These are phyloP conservation scores for Aromia moschata DNA, from an alignment of 2,888 invertebrate genomes.

Conservation along the genomic window DNA sequence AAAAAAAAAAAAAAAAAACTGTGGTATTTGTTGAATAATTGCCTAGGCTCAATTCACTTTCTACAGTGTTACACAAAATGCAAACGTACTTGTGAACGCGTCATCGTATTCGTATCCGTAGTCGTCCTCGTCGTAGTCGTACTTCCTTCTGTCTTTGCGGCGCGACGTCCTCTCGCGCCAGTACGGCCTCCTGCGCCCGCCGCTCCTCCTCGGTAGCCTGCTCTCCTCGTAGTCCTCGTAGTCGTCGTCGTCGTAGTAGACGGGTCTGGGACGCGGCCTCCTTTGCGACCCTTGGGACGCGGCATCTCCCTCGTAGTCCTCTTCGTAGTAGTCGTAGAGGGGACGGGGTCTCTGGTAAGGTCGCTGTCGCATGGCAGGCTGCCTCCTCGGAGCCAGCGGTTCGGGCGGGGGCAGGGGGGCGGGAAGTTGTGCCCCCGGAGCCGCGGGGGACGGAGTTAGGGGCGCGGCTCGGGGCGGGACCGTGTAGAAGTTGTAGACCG, in stretches of 20 bases:
- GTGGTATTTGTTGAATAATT: too few species aligned
- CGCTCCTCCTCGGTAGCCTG: constrained; percentile 58
- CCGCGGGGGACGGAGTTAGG: constrained; percentile 32
- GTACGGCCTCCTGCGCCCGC: constrained; percentile 49
- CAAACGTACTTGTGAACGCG: constrained; percentile 29
- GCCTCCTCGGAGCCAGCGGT: constrained; percentile 47
- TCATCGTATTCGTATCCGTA: constrained; percentile 45
- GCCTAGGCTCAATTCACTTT: too few species aligned
- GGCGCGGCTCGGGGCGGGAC: constrained; percentile 46
- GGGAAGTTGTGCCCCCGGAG: constrained; percentile 18
- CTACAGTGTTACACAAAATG: too few species aligned
- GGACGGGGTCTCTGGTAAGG: constrained; percentile 68
- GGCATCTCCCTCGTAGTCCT: constrained; percentile 69
- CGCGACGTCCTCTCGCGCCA: constrained; percentile 44
- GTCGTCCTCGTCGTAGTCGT: constrained; percentile 52
- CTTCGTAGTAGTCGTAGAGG: constrained; percentile 77
- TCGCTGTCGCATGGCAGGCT: constrained; percentile 47
- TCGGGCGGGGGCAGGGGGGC: constrained; percentile 34
- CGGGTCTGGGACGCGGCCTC: constrained; percentile 67
- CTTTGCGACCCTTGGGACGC: constrained; percentile 64
- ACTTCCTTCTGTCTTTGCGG: constrained; percentile 47
- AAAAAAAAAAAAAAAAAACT: too few species aligned
- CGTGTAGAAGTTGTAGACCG: constrained; percentile 58
- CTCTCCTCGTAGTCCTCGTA: constrained; percentile 71
- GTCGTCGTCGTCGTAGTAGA: constrained; percentile 65